Conservation (phyloP, 2,797 vertebrate genomes). For the Chiloscyllium punctatum region DNA sequence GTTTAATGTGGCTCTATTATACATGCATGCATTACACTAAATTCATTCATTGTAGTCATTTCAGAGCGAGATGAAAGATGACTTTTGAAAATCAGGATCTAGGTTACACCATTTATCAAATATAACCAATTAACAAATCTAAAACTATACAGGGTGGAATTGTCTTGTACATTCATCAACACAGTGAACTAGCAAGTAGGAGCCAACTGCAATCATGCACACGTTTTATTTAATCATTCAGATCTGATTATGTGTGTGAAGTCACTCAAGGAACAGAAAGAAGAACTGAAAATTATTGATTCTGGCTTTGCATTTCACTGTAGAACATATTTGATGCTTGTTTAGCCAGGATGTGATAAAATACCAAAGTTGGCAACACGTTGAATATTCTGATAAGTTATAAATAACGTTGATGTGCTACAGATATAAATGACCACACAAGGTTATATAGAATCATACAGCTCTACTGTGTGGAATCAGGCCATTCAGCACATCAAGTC, state of each 20-base stretch:
- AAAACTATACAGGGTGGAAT: background rate
- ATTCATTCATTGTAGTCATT: background rate
- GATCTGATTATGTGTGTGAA: background rate
- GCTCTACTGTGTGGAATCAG: too few relatives aligned
- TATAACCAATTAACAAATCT: background rate
- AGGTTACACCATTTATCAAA: background rate
- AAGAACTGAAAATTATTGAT: background rate
- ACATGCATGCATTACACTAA: background rate
- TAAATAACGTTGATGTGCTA: too few relatives aligned
- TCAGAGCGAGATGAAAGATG: background rate
- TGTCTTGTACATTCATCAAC: background rate
- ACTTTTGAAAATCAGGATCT: background rate
- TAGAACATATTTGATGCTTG: too few relatives aligned
- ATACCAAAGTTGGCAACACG: too few relatives aligned
- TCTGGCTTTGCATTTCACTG: too few relatives aligned
- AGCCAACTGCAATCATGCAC: background rate
- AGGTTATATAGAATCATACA: too few relatives aligned
- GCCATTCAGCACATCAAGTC: too few relatives aligned
- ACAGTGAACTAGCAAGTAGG: background rate
- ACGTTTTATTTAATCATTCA: background rate
- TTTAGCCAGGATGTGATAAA: too few relatives aligned
- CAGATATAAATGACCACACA: too few relatives aligned
- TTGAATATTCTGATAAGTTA: too few relatives aligned
- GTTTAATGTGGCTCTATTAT: background rate
- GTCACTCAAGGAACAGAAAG: background rate